Evolutionary conservation across 2,797 vertebrate genomes (phyloP), one percentile per base, ranked within the genome.

Genomic region (Syngnathus acus): DNA sequence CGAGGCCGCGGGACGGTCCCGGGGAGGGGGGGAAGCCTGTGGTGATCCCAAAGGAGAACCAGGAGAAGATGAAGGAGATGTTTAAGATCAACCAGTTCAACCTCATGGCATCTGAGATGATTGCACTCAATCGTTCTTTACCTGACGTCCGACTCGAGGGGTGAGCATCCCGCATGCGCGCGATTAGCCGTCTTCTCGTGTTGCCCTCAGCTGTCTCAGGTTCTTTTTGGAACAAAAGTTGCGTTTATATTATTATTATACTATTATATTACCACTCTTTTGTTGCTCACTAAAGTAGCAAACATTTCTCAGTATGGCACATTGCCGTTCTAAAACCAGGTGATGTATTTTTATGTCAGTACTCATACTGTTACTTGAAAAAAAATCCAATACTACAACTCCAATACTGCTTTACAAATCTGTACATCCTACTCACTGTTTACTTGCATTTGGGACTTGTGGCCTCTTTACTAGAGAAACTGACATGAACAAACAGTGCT

Each of bases 1-100:
- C 86, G 69, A 95, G 93, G 83, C 91, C 93, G 62, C 93, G 96
- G 70, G 97, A 98, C 71, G 97, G 97, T 65, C 97, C 97, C 5
- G 97, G 96, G 68, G 96, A 99, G 87, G 97, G 97, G 84, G 96
- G 97, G 26, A 99, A 98, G 75, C 95, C 96, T 65, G 96, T 98
- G 67, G 93, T 96, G 79, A 96, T 99, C 86, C 91, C 95, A 6
- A 98, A 99, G 86, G 97, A 98, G 59, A 93, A 96, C 78, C 95
- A 98, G 88, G 96, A 98, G 81, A 97, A 94, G 88, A 99, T 98
- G 97, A 98, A 96, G 90, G 97, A 98, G 84, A 95, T 97, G 95
- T 99, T 99, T 87, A 98, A 99, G 92, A 97, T 98, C 86, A 99
- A 98, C 89, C 96, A 99, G 81, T 99, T 99, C 91, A 99, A 99